Conservation (phyloP, 2,888 invertebrate genomes). For the Hirtodrosophila histrioides region DNA sequence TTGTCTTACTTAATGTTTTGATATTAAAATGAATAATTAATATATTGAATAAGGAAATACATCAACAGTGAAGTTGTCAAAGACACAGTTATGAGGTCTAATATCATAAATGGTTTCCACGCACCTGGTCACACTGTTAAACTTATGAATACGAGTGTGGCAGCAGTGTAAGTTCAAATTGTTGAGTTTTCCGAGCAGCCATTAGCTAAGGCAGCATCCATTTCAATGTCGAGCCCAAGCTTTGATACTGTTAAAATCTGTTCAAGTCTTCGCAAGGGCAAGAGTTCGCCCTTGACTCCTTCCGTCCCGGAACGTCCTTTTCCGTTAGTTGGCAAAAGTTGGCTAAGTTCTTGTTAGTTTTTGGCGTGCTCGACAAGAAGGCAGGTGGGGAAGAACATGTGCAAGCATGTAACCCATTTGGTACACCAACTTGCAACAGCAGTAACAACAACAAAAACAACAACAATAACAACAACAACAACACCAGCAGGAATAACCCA, state of each 20-base stretch:
- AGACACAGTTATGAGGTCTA: no score
- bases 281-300: neutral
- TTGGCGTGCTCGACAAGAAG: constrained; percentile 20
- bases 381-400: constrained; percentile 60
- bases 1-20: no score
- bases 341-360: constrained; percentile 25
- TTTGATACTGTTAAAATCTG: constrained; percentile 43
- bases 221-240: constrained; percentile 16
- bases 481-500: constrained; percentile 10
- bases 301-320: no score
- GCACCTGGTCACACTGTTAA: no score
- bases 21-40: no score
- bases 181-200: constrained; percentile 2
- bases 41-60: no score
- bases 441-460: constrained; percentile 8
- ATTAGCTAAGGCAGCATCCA: constrained; percentile 11
- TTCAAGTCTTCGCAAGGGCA: constrained; percentile 8
- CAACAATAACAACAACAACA: neutral
- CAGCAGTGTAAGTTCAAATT: constrained; percentile 1
- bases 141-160: neutral
- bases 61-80: no score
- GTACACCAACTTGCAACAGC: constrained; percentile 59
- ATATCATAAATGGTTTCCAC: no score
- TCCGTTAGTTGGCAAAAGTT: constrained; percentile 4
- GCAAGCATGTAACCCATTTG: constrained; percentile 74